Evolutionary conservation across 23 tunicate species (phyloP), one percentile per base, ranked within the genome.

Genomic region (Halocynthia aurantium): DNA sequence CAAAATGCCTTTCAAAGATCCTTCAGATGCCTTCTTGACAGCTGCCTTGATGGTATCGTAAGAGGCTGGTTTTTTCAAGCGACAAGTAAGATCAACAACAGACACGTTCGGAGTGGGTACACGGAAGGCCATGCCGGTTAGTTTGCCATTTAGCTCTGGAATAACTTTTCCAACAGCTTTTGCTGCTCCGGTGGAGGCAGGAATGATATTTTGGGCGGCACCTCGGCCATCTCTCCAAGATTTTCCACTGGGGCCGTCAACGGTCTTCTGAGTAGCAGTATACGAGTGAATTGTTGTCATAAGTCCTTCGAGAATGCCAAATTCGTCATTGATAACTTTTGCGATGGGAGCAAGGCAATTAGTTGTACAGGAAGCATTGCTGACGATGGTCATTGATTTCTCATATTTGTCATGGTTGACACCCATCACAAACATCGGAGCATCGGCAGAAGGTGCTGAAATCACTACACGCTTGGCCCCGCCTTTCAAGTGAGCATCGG

Each of bases 351-450:
- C 99, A 66, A 96, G 80, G 81, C 99, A 96, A 77, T 96, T 96
- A 73, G 99, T 96, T n/a, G 99, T 96, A 83, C 99, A 96, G 31
- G 99, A 96, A 11, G 99, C 99, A 70, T 96, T 96, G 70, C 93
- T 85, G n/a, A 96, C 99, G 6, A 96, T 82, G 15, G 12, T 10
- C 81, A 77, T 77, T 9, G 86, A 61, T 18, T 57, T 50, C 53
- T 82, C 77, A 65, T 90, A 90, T 55, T 84, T 82, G 7, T 83
- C 86, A 76, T 96, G 76, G 63, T 96, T 96, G 10, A 96, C 99
- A 13, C 96, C 96, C 85, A 85, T 85, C 10, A 96, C 99, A 83
- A 89, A 96, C 99, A 96, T 96, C 2, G 99, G 99, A 52, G 99
- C 97, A 85, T 96, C 99, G 31, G 93, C 97, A 17, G 99, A 96